Percentiles rank a stretch among this genome's conserved stretches.
phyloP scores from a whole-genome alignment of 2,113 vertebrate genomes.

The Spea bombifrons region DNA sequence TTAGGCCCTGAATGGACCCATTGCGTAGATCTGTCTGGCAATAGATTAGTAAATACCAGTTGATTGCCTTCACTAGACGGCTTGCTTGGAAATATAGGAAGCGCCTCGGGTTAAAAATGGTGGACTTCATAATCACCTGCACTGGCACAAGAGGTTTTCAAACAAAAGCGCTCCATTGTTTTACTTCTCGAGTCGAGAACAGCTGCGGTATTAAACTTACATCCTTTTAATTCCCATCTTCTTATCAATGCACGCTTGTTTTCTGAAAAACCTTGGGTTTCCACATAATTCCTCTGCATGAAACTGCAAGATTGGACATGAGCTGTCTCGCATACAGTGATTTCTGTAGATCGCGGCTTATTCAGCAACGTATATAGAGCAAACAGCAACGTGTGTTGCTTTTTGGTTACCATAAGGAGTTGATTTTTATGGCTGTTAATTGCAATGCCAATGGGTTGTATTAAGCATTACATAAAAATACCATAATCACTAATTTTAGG shows the following conservation, averaged over 20 bases:
- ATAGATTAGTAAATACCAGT: conserved; percentile 1
- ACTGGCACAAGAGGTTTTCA: background rate
- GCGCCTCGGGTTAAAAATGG: conserved; percentile 19
- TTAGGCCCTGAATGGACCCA: background rate
- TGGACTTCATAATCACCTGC: conserved; percentile 33
- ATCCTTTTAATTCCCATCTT: conserved; percentile 38
- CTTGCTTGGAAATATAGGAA: conserved; percentile 8
- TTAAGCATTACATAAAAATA: too few species aligned
- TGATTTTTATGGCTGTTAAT: too few species aligned
- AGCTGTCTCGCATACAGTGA: background rate
- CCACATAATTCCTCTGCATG: conserved; percentile 17
- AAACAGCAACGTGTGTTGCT: too few species aligned
- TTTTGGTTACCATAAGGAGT: too few species aligned
- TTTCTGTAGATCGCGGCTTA: background rate
- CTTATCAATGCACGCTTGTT: conserved; percentile 37
- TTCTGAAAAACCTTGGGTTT: conserved; percentile 12
- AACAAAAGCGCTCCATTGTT: conserved; percentile 29
- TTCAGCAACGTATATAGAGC: too few species aligned
- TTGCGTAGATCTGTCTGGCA: conserved; percentile 13
- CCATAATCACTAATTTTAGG: too few species aligned
- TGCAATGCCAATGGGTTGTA: too few species aligned
- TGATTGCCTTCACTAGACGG: conserved; percentile 9
- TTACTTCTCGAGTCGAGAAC: conserved; percentile 12
- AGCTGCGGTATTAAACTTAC: conserved; percentile 36
- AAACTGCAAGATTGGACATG: conserved; percentile 21